phyloP scores from a whole-genome alignment of 1,140 invertebrate genomes.

The Penaeus vannamei region DNA sequence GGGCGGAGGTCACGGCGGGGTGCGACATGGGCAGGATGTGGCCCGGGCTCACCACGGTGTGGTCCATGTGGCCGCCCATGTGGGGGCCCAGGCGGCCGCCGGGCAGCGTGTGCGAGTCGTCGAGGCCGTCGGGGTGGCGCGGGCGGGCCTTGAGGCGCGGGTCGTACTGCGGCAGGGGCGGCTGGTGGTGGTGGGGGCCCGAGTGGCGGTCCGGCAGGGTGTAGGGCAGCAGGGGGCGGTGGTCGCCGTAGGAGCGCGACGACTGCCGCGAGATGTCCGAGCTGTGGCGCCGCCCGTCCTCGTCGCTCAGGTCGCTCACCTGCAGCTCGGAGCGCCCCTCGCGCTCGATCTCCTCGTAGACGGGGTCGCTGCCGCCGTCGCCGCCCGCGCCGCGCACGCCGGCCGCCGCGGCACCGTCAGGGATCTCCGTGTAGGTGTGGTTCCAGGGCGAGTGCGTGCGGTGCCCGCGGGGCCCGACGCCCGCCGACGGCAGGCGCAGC shows the following conservation, averaged over 20 bases:
- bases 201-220: conserved; percentile 69
- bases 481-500: conserved; percentile 58
- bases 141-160: conserved; percentile 57
- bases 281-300: conserved; percentile 82
- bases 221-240: conserved; percentile 82
- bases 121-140: conserved; percentile 48
- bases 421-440: conserved; percentile 79
- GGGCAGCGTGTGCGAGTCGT: conserved; percentile 49
- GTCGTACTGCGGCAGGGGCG: conserved; percentile 55
- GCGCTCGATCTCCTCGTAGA: conserved; percentile 86
- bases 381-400: conserved; percentile 73
- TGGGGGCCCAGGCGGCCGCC: conserved; percentile 21
- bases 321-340: conserved; percentile 71
- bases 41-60: conserved; percentile 58
- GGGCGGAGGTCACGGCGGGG: conserved; percentile 53
- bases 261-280: conserved; percentile 82
- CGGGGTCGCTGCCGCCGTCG: conserved; percentile 82
- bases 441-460: conserved; percentile 76
- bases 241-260: conserved; percentile 85
- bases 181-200: conserved; percentile 64
- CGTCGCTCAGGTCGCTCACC: conserved; percentile 78
- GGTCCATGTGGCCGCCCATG: conserved; percentile 39
- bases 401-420: conserved; percentile 71
- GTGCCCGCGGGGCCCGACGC: conserved; percentile 70
- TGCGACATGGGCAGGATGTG: conserved; percentile 61